These are phyloP conservation scores for Apogon talboti DNA, from an alignment of 2,797 vertebrate genomes.

Conservation along the genomic window DNA sequence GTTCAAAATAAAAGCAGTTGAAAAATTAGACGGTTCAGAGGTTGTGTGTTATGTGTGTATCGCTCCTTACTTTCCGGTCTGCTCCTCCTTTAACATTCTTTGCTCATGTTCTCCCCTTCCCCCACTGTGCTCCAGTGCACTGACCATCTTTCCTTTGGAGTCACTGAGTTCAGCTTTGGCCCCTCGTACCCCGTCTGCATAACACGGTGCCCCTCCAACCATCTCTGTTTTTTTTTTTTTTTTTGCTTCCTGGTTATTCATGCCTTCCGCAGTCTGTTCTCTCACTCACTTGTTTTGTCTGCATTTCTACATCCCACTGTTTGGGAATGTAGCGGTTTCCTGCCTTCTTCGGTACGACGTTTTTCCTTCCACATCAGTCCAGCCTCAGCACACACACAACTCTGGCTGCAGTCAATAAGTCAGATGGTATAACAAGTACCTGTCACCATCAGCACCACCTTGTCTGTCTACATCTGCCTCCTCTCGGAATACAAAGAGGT, in stretches of 20 bases:
- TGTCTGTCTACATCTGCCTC: conserved; percentile 11
- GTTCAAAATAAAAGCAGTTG: conserved; percentile 28
- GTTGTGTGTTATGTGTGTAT: conserved; percentile 8
- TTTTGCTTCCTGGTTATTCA: conserved; percentile 16
- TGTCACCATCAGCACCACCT: conserved; percentile 39
- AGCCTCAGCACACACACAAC: conserved; percentile 34
- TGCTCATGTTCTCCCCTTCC: not conserved
- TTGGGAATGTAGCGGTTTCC: conserved; percentile 10
- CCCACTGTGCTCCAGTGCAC: conserved; percentile 14
- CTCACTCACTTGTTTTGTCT: conserved; percentile 28
- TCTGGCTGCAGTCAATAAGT: conserved; percentile 50
- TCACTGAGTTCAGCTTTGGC: conserved; percentile 62
- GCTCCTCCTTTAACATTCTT: conserved; percentile 53
- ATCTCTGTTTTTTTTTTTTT: conserved; percentile 20
- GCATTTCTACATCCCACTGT: conserved; percentile 22
- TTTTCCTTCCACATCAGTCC: not conserved
- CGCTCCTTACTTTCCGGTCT: conserved; percentile 14
- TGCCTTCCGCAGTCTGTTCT: conserved; percentile 39
- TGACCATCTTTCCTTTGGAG: conserved; percentile 45
- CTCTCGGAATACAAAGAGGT: not conserved
- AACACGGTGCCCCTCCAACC: conserved; percentile 49
- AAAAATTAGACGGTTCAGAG: conserved; percentile 17
- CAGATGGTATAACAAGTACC: conserved; percentile 43
- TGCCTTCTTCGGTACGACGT: conserved; percentile 2
- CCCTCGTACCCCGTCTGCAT: conserved; percentile 42